Conservation (phyloP, 2,113 vertebrate genomes). For the Saguinus midas region DNA sequence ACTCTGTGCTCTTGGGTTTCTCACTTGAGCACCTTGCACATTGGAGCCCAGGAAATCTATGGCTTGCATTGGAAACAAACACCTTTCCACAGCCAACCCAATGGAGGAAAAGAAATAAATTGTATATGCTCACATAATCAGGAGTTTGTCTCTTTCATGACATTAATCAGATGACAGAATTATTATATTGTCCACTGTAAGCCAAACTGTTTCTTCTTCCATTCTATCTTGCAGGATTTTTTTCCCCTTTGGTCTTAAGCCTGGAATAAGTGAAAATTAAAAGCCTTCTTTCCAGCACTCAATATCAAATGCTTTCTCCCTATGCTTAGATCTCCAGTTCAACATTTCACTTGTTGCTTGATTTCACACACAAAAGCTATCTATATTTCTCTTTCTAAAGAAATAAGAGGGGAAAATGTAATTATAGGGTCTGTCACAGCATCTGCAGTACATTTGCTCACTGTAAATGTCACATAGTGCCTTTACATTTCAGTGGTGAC, state of each 20-base stretch:
- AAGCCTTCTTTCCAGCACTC: conserved; percentile 10
- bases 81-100: not conserved
- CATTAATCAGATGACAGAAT: not conserved
- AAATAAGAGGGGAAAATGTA: not conserved
- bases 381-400: conserved; percentile 1
- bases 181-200: not conserved
- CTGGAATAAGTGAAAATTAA: conserved; percentile 28
- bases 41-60: not conserved
- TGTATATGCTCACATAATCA: not conserved
- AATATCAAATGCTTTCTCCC: not conserved
- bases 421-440: not conserved
- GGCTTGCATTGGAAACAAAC: not conserved
- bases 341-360: not conserved
- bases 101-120: not conserved
- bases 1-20: not conserved
- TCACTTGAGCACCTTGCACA: not conserved
- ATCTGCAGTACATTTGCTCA: not conserved
- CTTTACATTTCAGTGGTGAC: not conserved
- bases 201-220: not conserved
- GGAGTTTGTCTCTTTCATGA: not conserved
- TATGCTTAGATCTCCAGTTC: not conserved
- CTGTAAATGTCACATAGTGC: not conserved
- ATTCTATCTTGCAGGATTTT: not conserved
- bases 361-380: conserved; percentile 22
- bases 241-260: not conserved